These are phyloP conservation scores for Choristoneura rosaceana DNA, from an alignment of 2,888 invertebrate genomes.

Conservation along the genomic window DNA sequence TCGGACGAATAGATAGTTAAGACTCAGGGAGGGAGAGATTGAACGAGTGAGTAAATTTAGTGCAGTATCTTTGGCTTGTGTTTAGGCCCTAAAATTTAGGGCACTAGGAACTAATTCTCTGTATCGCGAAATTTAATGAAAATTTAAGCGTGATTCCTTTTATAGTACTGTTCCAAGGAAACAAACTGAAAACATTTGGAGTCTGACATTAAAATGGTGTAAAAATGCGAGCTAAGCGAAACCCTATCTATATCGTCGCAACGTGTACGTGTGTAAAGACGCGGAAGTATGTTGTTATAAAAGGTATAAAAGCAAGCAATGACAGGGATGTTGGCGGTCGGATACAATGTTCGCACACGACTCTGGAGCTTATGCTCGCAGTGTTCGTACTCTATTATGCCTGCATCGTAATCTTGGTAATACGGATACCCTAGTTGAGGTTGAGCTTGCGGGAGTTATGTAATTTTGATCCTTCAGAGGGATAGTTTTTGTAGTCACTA, in stretches of 20 bases:
- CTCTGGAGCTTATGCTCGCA: slow-evolving; percentile 24
- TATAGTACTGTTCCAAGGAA: neutral
- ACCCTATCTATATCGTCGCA: slow-evolving; percentile 28
- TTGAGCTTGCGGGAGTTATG: slow-evolving; percentile 6
- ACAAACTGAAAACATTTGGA: neutral
- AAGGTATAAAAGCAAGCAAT: slow-evolving; percentile 43
- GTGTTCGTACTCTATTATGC: slow-evolving; percentile 22
- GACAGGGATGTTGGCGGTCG: slow-evolving; percentile 37
- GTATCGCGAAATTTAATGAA: too few relatives aligned
- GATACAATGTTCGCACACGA: slow-evolving; percentile 29
- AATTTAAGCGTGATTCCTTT: too few relatives aligned
- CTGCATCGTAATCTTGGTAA: slow-evolving; percentile 28
- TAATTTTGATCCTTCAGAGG: slow-evolving; percentile 21
- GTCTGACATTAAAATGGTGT: neutral
- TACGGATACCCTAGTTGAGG: slow-evolving; percentile 15
- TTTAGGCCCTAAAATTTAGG: too few relatives aligned
- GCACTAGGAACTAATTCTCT: too few relatives aligned
- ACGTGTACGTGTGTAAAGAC: slow-evolving; percentile 36
- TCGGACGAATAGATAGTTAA: neutral
- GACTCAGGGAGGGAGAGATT: neutral
- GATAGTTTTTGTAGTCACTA: slow-evolving; percentile 9
- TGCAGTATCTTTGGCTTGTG: neutral
- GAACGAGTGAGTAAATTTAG: neutral
- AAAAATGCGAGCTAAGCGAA: slow-evolving; percentile 9
- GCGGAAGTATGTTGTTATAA: slow-evolving; percentile 45